Evolutionary conservation across 1,140 invertebrate species (phyloP), one percentile per base, ranked within the genome.

Genomic region (Pogonognathellus flavescens): DNA sequence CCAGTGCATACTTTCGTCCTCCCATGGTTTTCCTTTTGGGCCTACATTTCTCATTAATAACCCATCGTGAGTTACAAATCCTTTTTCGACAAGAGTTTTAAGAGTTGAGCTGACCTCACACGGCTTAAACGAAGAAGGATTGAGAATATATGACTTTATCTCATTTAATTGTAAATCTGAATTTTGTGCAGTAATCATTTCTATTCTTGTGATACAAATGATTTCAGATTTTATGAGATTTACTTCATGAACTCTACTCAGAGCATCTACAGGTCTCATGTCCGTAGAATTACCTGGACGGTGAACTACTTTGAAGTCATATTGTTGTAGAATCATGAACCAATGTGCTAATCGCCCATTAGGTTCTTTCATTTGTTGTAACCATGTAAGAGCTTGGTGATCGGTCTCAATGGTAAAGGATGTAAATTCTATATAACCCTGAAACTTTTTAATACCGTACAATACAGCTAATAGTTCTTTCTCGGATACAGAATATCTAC

Each of bases 261-360:
- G 31, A 0, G 49, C 49, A 55, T 85, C 84, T 1, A 72, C 84
- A 9, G 49, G n/a, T 70, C 53, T 2, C 41, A 85, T 53, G 7
- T 22, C 57, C 11, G 50, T 14, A 10, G 25, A 50, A 53, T 16
- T 82, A 0, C 84, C 84, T 0, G 76, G 84, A 60, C 90, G 88
- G 84, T 92, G 90, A 6, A 87, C 87, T 5, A 92, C 88, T 7
- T 89, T 90, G 86, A 90, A 92, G 22, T 91, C 87, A 88, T 90
- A 91, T 84, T 91, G 90, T 87, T 91, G 90, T 50, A 93, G 84
- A 85, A 90, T 89, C 9, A 92, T 57, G 81, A 90, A 85, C 92
- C 92, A 93, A 20, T 91, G 82, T 2, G 90, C 90, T 14, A 93
- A 80, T 59, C 91, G 59, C 41, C 89, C 83, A 0, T n/a, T n/a